Conservation (phyloP, 2,797 vertebrate genomes). For the Pogonophryne albipinna region DNA sequence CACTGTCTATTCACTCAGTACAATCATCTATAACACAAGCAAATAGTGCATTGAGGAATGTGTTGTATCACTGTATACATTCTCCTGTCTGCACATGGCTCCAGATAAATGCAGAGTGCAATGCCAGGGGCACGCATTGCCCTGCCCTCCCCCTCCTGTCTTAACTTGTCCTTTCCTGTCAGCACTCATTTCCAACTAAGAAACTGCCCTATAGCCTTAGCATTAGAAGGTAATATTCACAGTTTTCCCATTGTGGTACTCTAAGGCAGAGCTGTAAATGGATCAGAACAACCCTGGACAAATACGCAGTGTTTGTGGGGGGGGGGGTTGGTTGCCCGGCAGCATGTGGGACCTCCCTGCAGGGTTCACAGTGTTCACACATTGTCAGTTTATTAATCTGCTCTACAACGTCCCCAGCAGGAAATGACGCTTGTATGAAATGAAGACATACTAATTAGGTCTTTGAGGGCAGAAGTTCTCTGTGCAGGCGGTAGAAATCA, state of each 20-base stretch:
- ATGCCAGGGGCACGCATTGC: conserved; percentile 51
- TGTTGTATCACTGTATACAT: conserved; percentile 18
- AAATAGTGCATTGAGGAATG: conserved; percentile 33
- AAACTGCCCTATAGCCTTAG: conserved; percentile 42
- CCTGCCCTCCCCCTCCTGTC: conserved; percentile 56
- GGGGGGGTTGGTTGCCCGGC: background rate
- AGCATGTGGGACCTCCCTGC: conserved; percentile 20
- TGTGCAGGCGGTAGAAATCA: conserved; percentile 1
- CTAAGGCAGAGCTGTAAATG: conserved; percentile 21
- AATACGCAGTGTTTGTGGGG: background rate
- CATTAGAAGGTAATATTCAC: conserved; percentile 35
- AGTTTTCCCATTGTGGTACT: conserved; percentile 15
- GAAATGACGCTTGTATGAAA: conserved; percentile 50
- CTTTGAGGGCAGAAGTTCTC: conserved; percentile 12
- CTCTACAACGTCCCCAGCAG: conserved; percentile 39
- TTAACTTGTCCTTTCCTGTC: conserved; percentile 73
- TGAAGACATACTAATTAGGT: conserved; percentile 55
- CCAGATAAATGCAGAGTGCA: conserved; percentile 49
- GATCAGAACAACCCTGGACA: conserved; percentile 30
- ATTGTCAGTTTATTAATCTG: conserved; percentile 52
- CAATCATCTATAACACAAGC: conserved; percentile 1
- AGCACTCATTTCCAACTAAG: conserved; percentile 49
- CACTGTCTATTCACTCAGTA: background rate
- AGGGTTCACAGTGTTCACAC: conserved; percentile 43
- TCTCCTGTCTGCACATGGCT: conserved; percentile 42